phyloP scores from a whole-genome alignment of 2,888 invertebrate species.

The Phengaris alcon region DNA sequence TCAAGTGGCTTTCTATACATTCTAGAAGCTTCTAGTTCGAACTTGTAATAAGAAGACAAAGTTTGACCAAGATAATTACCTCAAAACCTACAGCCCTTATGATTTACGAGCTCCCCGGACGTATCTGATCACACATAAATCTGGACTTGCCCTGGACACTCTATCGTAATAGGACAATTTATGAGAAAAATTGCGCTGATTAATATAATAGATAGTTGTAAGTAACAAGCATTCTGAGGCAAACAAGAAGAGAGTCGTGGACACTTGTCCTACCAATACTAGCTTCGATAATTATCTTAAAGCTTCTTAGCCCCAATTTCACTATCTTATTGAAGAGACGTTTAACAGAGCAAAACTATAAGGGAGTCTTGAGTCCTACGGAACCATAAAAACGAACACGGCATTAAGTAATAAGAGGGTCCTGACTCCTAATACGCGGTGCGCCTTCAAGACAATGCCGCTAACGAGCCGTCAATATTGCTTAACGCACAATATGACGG shows the following conservation, averaged over 20 bases:
- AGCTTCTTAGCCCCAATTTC: no score
- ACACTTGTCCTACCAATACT: no score
- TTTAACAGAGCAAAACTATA: no score
- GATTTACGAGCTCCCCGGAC: not conserved
- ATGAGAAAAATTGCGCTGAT: conserved; percentile 9
- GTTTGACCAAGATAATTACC: conserved; percentile 17
- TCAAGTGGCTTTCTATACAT: no score
- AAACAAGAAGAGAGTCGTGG: no score
- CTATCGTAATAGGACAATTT: conserved; percentile 25
- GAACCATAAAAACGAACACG: no score
- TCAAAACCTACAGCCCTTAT: not conserved
- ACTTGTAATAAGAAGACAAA: conserved; percentile 4
- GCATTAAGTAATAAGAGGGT: no score
- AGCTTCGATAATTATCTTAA: no score
- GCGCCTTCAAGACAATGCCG: conserved; percentile 39
- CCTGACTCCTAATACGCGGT: not conserved
- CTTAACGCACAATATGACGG: conserved; percentile 47
- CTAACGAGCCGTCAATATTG: conserved; percentile 48
- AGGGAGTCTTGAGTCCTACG: no score
- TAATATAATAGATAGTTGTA: not conserved
- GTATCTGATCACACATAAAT: conserved; percentile 26
- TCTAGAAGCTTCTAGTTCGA: not conserved
- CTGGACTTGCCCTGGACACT: not conserved
- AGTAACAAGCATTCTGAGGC: not conserved
- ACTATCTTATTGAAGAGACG: no score